These are phyloP conservation scores for Lasioglossum morio DNA, from an alignment of 2,888 invertebrate genomes.

Conservation along the genomic window DNA sequence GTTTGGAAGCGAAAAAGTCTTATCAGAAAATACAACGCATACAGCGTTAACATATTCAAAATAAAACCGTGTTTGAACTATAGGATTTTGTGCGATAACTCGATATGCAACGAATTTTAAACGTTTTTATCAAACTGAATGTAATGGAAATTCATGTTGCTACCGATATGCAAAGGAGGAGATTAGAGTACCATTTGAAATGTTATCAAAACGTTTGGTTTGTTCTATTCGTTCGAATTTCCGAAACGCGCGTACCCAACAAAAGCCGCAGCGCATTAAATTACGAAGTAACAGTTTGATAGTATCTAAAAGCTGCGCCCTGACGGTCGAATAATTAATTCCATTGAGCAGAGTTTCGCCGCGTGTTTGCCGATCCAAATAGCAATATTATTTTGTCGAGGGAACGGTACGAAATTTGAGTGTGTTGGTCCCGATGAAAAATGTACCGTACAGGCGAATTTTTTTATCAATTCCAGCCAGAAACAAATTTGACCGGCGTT, in stretches of 20 bases:
- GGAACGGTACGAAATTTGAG: neutral
- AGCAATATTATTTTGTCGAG: neutral
- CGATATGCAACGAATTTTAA: neutral
- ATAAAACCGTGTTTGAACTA: neutral
- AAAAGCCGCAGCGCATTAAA: conserved; percentile 1
- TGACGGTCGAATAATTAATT: conserved; percentile 2
- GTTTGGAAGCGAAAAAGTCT: neutral
- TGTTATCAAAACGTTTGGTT: neutral
- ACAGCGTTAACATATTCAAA: neutral
- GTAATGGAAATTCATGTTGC: neutral
- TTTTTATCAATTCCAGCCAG: neutral
- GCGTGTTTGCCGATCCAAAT: neutral
- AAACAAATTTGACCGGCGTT: neutral
- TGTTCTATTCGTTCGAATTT: neutral
- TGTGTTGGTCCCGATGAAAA: neutral
- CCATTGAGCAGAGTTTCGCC: neutral
- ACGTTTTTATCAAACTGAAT: neutral
- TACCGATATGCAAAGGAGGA: neutral
- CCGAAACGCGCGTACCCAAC: neutral
- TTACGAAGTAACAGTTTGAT: neutral
- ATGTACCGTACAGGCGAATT: neutral
- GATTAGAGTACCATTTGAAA: neutral
- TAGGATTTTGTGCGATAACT: neutral
- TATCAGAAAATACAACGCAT: neutral
- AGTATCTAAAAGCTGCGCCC: neutral